Evolutionary conservation across 2,888 invertebrate genomes (phyloP), one percentile per base, ranked within the genome.

Genomic region (Melieria picta): DNA sequence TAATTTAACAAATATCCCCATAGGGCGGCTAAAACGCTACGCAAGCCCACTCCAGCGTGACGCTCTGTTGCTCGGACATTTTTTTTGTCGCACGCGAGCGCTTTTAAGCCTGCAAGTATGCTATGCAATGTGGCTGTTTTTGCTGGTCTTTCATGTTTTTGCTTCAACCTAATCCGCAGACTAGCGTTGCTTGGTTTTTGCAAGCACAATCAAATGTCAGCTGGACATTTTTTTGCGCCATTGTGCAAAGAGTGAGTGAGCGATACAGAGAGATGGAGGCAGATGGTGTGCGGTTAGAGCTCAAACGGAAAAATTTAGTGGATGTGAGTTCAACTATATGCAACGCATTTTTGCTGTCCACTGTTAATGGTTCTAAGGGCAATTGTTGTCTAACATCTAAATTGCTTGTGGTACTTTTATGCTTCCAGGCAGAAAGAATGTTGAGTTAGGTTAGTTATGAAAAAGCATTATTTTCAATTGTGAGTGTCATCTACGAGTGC

Each of bases 21-120:
- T 60, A 60, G 61, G 67, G 61, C 67, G 58, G 67, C 67, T 67
- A 67, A 67, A 67, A 50, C 52, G 60, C 67, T 45, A 67, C 50
- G 50, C 60, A 46, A 50, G 43, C 7, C 6, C 43, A 67, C 16
- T 42, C 58, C 67, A n/a, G 1, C 16, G 16, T 16, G 16, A 1
- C 16, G 16, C 16, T 16, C 13, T 60, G 13, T 50, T 50, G 48
- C 6, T 48, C 1, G 48, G 13, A 7, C 13, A 30, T 61, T 67
- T 50, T 61, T 13, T 11, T n/a, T 9, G 13, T 43, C 9, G 13
- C 7, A 43, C 11, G 45, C 7, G 43, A 9, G 42, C 45, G 50
- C 43, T 13, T 55, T 43, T 13, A 45, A 7, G 3, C 43, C 45
- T 16, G 45, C 45, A 50, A 65, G 42, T 16, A 16, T 43, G 55